phyloP scores from a whole-genome alignment of 1,140 invertebrate genomes.

The Drosophila equinoxialis region DNA sequence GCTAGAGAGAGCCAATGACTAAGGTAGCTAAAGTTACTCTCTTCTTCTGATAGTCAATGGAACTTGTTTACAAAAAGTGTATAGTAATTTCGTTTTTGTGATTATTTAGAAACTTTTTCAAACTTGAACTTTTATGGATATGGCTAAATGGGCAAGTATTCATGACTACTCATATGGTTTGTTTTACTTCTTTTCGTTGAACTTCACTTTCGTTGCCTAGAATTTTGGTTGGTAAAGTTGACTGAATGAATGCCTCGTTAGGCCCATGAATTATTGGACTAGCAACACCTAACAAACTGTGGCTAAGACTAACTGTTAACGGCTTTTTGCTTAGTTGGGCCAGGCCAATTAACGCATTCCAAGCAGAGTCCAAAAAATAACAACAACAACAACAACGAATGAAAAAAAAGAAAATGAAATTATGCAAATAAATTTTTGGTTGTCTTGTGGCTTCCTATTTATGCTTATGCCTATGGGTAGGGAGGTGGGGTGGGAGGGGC shows the following conservation, averaged over 20 bases:
- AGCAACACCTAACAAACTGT: conserved; percentile 45
- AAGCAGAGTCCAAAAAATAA: conserved; percentile 27
- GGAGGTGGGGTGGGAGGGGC: too few relatives aligned
- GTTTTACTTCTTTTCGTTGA: neutral
- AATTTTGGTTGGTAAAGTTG: conserved; percentile 2
- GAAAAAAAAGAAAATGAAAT: conserved; percentile 20
- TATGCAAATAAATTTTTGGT: conserved; percentile 65
- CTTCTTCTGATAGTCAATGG: neutral
- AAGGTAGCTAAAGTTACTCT: too few relatives aligned
- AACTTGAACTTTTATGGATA: conserved; percentile 29
- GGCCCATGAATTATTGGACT: conserved; percentile 67
- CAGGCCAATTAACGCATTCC: conserved; percentile 74
- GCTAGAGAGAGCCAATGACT: too few relatives aligned
- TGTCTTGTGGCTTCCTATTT: conserved; percentile 36
- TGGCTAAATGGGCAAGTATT: conserved; percentile 2
- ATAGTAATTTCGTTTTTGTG: neutral
- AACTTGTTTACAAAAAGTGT: neutral
- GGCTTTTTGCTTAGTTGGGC: conserved; percentile 54
- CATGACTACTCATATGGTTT: neutral
- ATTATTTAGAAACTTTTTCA: conserved; percentile 2
- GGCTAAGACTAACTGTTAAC: conserved; percentile 52
- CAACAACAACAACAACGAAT: conserved; percentile 19
- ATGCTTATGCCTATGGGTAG: conserved; percentile 42
- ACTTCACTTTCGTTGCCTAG: conserved; percentile 58
- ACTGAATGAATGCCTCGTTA: conserved; percentile 66